These are phyloP conservation scores for Petrocephalus sullivani DNA, from an alignment of 2,797 vertebrate species.

Conservation along the genomic window DNA sequence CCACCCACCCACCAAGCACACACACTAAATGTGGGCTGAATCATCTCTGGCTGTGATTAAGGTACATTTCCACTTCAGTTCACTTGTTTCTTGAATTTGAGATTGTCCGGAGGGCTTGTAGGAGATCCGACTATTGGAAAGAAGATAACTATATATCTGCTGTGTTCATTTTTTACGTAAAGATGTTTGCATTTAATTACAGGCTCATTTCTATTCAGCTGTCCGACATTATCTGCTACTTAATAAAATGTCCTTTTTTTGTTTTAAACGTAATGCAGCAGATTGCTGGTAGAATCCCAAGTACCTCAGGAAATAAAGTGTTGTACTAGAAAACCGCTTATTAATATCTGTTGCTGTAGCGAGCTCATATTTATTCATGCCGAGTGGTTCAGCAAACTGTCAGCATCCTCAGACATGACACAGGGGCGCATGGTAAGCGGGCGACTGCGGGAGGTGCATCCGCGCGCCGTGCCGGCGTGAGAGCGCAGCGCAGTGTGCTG, in stretches of 20 bases:
- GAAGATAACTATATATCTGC: background rate
- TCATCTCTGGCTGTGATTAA: constrained; percentile 39
- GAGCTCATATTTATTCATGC: background rate
- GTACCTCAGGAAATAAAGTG: background rate
- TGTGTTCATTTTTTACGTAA: background rate
- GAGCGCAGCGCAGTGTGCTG: background rate
- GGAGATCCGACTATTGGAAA: background rate
- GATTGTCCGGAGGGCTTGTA: background rate
- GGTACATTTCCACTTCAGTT: constrained; percentile 45
- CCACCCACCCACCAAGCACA: background rate
- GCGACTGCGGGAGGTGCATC: background rate
- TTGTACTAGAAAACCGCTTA: constrained; percentile 37
- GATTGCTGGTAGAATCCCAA: background rate
- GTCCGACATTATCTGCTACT: background rate
- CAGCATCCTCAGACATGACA: constrained; percentile 42
- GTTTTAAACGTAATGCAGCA: background rate
- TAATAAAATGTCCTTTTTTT: background rate
- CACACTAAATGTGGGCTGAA: constrained; percentile 31
- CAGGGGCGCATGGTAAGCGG: constrained; percentile 27
- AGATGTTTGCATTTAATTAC: background rate
- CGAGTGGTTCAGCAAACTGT: constrained; percentile 46
- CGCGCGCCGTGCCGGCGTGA: background rate
- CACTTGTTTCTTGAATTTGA: background rate
- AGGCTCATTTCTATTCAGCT: background rate
- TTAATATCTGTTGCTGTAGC: constrained; percentile 36